Evolutionary conservation across 2,113 vertebrate genomes (phyloP).

Genomic region (Zosterops hypoxanthus): DNA sequence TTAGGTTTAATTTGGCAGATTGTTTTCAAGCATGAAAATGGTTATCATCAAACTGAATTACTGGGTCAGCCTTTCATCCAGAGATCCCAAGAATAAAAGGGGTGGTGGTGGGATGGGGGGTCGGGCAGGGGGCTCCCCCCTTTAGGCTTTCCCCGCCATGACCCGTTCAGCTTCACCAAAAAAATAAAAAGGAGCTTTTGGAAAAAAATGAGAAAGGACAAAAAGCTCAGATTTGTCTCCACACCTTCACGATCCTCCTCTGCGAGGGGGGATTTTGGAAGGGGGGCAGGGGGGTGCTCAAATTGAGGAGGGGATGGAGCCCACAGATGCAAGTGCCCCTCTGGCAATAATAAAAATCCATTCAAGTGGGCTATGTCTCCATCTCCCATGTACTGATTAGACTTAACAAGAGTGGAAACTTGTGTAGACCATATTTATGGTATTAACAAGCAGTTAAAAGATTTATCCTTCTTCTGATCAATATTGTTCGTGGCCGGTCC

Average conservation of each 20-base stretch:
- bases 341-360: slow-evolving; percentile 64
- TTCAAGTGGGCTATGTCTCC: slow-evolving; percentile 23
- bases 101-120: too few species aligned
- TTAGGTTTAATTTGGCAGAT: slow-evolving; percentile 43
- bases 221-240: slow-evolving; percentile 23
- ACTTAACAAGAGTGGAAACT: slow-evolving; percentile 73
- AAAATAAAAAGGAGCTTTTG: neutral
- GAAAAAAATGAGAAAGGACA: neutral
- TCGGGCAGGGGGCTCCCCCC: too few species aligned
- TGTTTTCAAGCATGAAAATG: slow-evolving; percentile 53
- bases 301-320: neutral
- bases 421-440: slow-evolving; percentile 76
- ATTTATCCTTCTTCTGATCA: slow-evolving; percentile 79
- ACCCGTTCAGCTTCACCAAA: neutral
- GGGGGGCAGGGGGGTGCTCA: neutral
- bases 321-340: slow-evolving; percentile 33
- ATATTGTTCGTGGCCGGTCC: slow-evolving; percentile 53
- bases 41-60: slow-evolving; percentile 43
- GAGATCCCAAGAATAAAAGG: neutral
- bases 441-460: slow-evolving; percentile 79
- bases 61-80: slow-evolving; percentile 31
- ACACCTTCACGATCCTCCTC: neutral
- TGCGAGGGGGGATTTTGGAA: neutral
- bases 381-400: slow-evolving; percentile 59
- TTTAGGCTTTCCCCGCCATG: too few species aligned